Base-by-base conservation (phyloP, 30 jellyfish, hydroid and myxozoan species). In the Cassiopea andromeda region DNA sequence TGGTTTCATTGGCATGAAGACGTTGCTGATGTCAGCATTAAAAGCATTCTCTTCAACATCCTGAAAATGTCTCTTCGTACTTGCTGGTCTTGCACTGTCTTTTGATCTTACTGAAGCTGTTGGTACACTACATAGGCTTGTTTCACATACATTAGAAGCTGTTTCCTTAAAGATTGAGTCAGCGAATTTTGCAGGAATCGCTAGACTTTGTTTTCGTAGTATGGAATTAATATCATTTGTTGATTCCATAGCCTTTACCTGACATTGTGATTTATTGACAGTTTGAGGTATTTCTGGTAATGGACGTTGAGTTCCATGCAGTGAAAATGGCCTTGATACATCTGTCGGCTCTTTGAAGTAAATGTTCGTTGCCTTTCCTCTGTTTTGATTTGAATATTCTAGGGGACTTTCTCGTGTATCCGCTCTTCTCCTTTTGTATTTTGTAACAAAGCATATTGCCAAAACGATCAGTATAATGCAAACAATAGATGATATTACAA, bases 271-370 rank as follows among this genome's bases (percentile, higher is more conserved):
- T 43, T n/a, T 38, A 18, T n/a, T 7, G 16, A 1, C 2, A 43
- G n/a, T 27, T 6, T 50, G 50, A 2, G 79, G 79, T 2, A 70
- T 27, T 43, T 19, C 54, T 18, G 79, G 79, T 54, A 70, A 70
- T 16, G 79, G 79, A 1, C 79, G 49, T 19, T 70, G n/a, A 38
- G 7, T 19, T 19, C 16, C 57, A 6, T 19, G 54, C 4, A 1
- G n/a, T 43, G 17, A 7, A 15, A 10, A 70, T 1, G 57, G 16
- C 15, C 50, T 19, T 70, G 6, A 3, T 16, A 1, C 1, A 2
- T 15, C 79, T 16, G 54, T 70, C 15, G 79, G 79, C 14, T 70
- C 79, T 70, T 19, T 70, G 49, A 70, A 19, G 15, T 70, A 70
- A 14, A 7, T 14, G 27, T 70, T 70, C 15, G 79, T 2, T 70